Percentiles rank a stretch among this genome's conserved stretches.
Conservation (phyloP, 2,888 invertebrate genomes). For the Rhagophthalmus giganteus region DNA sequence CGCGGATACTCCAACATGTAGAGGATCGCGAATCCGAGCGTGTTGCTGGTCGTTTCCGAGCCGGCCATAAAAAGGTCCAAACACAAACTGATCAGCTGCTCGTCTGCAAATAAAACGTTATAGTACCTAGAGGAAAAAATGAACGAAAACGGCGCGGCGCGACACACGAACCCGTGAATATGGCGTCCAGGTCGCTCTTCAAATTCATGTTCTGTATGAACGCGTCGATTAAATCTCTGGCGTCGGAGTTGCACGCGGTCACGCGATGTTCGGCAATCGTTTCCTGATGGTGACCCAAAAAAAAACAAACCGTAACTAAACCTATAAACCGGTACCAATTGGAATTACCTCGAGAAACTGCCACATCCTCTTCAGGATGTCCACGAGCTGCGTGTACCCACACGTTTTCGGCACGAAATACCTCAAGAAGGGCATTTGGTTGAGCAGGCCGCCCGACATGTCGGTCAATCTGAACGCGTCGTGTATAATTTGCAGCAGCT, state of each 20-base stretch:
- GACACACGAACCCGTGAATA: conserved; percentile 51
- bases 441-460: conserved; percentile 69
- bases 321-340: too few species aligned
- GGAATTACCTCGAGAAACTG: conserved; percentile 61
- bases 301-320: too few species aligned
- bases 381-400: conserved; percentile 63
- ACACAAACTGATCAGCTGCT: conserved; percentile 57
- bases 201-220: conserved; percentile 63
- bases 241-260: conserved; percentile 53
- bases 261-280: conserved; percentile 60
- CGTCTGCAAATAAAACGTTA: conserved; percentile 39
- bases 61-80: conserved; percentile 72
- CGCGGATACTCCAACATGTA: conserved; percentile 62
- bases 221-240: conserved; percentile 67
- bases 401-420: conserved; percentile 65
- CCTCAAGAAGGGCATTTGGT: conserved; percentile 69
- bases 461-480: conserved; percentile 66
- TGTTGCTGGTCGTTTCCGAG: conserved; percentile 70
- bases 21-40: conserved; percentile 63
- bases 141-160: too few species aligned
- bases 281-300: too few species aligned
- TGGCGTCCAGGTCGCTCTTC: conserved; percentile 54
- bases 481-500: conserved; percentile 63
- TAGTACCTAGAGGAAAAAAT: background rate
- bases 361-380: conserved; percentile 59